phyloP scores from a whole-genome alignment of 2,113 vertebrate genomes.

The Spea bombifrons region DNA sequence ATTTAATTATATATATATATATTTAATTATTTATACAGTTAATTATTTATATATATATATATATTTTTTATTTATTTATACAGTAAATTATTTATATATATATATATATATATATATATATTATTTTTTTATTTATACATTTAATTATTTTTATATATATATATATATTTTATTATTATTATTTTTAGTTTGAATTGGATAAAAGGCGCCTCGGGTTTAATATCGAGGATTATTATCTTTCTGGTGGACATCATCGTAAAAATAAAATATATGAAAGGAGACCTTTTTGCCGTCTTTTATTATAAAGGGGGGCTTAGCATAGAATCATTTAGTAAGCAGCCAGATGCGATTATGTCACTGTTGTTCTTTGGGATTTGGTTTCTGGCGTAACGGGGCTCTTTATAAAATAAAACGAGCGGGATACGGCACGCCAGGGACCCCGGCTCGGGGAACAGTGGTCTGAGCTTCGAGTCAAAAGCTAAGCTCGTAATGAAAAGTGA shows the following conservation, averaged over 20 bases:
- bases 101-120: too few relatives aligned
- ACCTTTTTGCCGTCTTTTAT: conserved; percentile 74
- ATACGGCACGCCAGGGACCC: conserved; percentile 31
- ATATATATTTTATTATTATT: too few relatives aligned
- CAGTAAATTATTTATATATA: too few relatives aligned
- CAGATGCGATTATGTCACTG: conserved; percentile 80
- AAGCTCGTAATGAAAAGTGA: conserved; percentile 46
- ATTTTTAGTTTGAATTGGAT: neutral
- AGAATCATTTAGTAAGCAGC: conserved; percentile 75
- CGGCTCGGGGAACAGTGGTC: neutral
- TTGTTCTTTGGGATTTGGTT: conserved; percentile 82
- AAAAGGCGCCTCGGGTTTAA: conserved; percentile 67
- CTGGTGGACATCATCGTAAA: conserved; percentile 74
- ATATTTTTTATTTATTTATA: too few relatives aligned
- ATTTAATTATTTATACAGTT: too few relatives aligned
- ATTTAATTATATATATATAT: too few relatives aligned
- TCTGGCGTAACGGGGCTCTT: conserved; percentile 54
- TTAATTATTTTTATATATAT: too few relatives aligned
- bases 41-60: too few relatives aligned
- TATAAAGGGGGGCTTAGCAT: conserved; percentile 80
- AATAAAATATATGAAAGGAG: conserved; percentile 74
- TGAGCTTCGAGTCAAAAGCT: conserved; percentile 31
- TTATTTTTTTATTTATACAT: too few relatives aligned
- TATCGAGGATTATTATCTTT: conserved; percentile 73
- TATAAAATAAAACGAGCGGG: conserved; percentile 56